Evolutionary conservation across 2,113 vertebrate species (phyloP).

Genomic region (Albula glossodonta): DNA sequence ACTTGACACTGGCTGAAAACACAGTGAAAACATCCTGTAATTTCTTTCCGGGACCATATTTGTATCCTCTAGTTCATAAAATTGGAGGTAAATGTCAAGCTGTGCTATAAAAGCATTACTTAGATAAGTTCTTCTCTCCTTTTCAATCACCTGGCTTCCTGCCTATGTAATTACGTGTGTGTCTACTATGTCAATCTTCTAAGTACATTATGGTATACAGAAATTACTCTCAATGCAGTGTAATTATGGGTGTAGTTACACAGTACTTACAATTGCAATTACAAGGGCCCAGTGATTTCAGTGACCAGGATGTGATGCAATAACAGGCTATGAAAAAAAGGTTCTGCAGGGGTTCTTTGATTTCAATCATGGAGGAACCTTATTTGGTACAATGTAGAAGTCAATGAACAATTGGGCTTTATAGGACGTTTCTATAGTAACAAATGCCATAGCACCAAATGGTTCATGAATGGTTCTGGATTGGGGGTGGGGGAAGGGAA

Average conservation of each 20-base stretch:
- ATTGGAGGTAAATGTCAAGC: not conserved
- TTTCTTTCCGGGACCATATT: not conserved
- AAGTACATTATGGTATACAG: not conserved
- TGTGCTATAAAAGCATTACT: not conserved
- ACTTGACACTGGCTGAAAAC: not conserved
- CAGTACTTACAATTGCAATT: not conserved
- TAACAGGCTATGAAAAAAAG: not conserved
- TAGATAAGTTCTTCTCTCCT: constrained; percentile 14
- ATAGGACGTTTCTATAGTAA: no score
- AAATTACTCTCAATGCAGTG: not conserved
- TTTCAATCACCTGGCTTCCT: not conserved
- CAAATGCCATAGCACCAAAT: no score
- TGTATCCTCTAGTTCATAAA: not conserved
- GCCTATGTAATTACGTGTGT: not conserved
- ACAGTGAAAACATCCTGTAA: not conserved
- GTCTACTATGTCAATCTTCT: not conserved
- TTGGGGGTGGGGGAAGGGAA: no score
- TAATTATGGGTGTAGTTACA: not conserved
- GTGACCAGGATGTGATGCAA: no score
- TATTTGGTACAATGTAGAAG: no score
- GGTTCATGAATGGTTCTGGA: no score
- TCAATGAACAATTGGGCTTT: no score
- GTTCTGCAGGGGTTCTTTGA: no score
- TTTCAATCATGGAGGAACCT: no score
- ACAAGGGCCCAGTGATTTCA: not conserved